A percentile compares a stretch with the other conserved stretches of the same genome.
Conservation (phyloP, 2,888 invertebrate genomes). For the Clepsis dumicolana region DNA sequence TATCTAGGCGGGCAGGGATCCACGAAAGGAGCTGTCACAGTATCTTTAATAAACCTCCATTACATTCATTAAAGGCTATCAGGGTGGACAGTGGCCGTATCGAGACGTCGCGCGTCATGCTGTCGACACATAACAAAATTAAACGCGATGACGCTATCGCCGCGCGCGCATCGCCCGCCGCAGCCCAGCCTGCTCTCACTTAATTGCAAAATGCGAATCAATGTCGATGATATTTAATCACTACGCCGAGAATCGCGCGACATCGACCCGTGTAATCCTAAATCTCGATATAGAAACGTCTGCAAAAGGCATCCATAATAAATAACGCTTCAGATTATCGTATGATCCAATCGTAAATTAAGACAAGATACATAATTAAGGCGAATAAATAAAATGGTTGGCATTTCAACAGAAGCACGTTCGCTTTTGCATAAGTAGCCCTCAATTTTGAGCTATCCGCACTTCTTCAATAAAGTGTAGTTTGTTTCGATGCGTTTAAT, state of each 20-base stretch:
- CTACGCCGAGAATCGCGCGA: constrained; percentile 63
- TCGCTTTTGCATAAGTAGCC: constrained; percentile 75
- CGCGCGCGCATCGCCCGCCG: constrained; percentile 72
- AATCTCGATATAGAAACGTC: constrained; percentile 84
- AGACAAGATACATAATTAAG: constrained; percentile 87
- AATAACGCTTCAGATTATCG: constrained; percentile 85
- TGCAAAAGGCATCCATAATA: constrained; percentile 83
- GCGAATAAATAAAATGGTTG: constrained; percentile 86
- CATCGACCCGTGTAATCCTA: constrained; percentile 79
- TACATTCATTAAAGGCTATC: constrained; percentile 86
- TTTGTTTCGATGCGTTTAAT: constrained; percentile 84
- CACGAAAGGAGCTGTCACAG: constrained; percentile 74
- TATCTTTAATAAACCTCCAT: constrained; percentile 84
- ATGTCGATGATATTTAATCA: constrained; percentile 82
- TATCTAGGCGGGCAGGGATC: constrained; percentile 61
- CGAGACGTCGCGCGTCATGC: constrained; percentile 82
- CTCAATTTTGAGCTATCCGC: constrained; percentile 82
- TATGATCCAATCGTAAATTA: constrained; percentile 87
- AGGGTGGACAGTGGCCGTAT: constrained; percentile 77
- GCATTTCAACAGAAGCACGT: constrained; percentile 86
- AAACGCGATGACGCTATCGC: constrained; percentile 82
- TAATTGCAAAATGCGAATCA: constrained; percentile 83
- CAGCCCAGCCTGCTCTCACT: constrained; percentile 60
- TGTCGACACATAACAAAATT: constrained; percentile 82
- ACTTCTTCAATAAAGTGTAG: constrained; percentile 82